Percentiles rank a stretch among this genome's conserved stretches.
Conservation (phyloP, 2,797 vertebrate genomes). For the Megalops cyprinoides region DNA sequence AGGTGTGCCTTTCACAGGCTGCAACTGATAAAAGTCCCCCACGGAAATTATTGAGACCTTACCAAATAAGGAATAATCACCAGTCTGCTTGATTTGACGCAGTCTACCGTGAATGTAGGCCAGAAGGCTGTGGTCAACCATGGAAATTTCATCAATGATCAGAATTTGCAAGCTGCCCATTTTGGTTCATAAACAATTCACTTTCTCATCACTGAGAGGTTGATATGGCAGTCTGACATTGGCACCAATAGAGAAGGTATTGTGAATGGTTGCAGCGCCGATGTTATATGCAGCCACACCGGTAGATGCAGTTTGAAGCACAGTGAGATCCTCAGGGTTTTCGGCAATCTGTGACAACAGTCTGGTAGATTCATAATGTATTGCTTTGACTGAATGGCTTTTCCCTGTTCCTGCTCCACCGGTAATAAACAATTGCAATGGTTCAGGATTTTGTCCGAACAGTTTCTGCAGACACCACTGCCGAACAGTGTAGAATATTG, state of each 20-base stretch:
- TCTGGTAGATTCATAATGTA: conserved; percentile 32
- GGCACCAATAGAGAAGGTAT: not conserved
- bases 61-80: conserved; percentile 28
- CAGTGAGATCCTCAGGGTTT: conserved; percentile 16
- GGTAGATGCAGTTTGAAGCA: conserved; percentile 17
- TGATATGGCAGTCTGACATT: conserved; percentile 17
- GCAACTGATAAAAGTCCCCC: conserved; percentile 20
- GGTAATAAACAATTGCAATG: conserved; percentile 35
- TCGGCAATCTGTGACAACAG: not conserved
- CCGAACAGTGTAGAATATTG: conserved; percentile 28
- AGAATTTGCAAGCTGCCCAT: not conserved
- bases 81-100: conserved; percentile 25
- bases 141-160: conserved; percentile 34
- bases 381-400: conserved; percentile 38
- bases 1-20: conserved; percentile 22
- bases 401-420: conserved; percentile 32
- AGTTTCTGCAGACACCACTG: conserved; percentile 29
- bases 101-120: conserved; percentile 28
- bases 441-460: conserved; percentile 28
- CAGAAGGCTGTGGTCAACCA: conserved; percentile 23
- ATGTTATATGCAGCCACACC: conserved; percentile 31
- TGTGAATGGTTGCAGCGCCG: conserved; percentile 26
- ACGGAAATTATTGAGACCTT: not conserved
- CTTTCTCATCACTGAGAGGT: conserved; percentile 20
- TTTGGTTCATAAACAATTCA: conserved; percentile 19